Evolutionary conservation across 2,888 invertebrate species (phyloP), one percentile per base, ranked within the genome.

Genomic region (Rambutsinella grinnellia): DNA sequence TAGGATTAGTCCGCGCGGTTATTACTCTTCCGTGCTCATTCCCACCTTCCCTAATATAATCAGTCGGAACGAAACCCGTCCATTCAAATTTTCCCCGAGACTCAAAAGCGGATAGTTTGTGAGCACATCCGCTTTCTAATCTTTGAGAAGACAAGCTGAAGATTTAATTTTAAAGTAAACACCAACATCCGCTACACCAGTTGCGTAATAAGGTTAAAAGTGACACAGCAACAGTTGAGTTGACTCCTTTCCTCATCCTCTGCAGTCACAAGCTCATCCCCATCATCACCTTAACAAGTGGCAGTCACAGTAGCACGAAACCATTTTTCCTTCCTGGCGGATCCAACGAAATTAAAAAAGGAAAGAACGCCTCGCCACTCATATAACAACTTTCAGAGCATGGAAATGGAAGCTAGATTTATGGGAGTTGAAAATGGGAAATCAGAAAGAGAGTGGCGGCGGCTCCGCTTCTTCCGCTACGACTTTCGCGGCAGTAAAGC

Each of bases 141-240:
- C n/a, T n/a, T n/a, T n/a, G 36, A 36, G 36, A 36, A 36, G 36
- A 36, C 36, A 36, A 36, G 36, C 36, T 13, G 6, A 13, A 36
- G 13, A 36, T 36, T 8, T 36, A 13, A 36, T 36, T 36, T 36
- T 36, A 36, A 36, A 36, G 13, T 36, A 36, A 36, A 13, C 13
- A 36, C 5, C 13, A 8, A 36, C 36, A 36, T 36, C 13, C 36
- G 6, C 36, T 36, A 13, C 36, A 36, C 36, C 36, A 36, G 49
- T 49, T n/a, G 49, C 49, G n/a, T 49, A 49, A 17, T 49, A 53
- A 19, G 17, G 15, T 17, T 19, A 23, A n/a, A 56, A 13, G n/a
- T n/a, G 15, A 10, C 15, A n/a, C 56, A 56, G 56, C 56, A 56
- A 56, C 56, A 56, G 56, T 56, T 56, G 56, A 56, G 56, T n/a